A percentile compares a stretch with the other conserved stretches of the same genome.
Evolutionary conservation across 2,113 vertebrate species (phyloP).

Genomic region (Tapirus terrestris): DNA sequence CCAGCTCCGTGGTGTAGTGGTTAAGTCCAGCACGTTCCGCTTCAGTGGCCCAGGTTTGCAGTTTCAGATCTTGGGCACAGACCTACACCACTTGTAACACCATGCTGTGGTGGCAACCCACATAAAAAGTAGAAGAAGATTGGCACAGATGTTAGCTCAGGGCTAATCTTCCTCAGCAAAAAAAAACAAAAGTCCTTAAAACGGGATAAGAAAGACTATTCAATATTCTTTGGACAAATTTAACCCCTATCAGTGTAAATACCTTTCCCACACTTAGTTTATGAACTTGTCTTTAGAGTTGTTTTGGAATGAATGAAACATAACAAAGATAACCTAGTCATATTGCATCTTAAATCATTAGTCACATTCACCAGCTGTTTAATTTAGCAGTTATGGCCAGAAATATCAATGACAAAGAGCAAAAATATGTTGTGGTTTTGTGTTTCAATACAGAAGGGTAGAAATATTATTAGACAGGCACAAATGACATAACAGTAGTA

Average conservation of each 20-base stretch:
- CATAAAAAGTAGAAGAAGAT: too few species aligned
- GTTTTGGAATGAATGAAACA: conserved; percentile 35
- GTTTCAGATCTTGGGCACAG: too few species aligned
- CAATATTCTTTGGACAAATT: neutral
- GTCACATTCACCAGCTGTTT: neutral
- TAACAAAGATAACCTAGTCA: neutral
- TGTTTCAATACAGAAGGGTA: neutral
- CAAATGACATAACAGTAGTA: neutral
- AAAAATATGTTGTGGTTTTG: neutral
- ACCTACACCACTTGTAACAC: too few species aligned
- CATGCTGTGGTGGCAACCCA: too few species aligned
- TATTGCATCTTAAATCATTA: neutral
- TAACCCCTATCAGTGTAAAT: neutral
- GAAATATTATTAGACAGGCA: neutral
- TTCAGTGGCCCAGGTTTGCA: too few species aligned
- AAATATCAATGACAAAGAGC: neutral
- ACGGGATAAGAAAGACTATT: neutral
- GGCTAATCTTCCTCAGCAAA: too few species aligned
- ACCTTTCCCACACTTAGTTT: neutral
- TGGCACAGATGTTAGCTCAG: too few species aligned
- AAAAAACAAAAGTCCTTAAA: too few species aligned
- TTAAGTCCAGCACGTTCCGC: too few species aligned
- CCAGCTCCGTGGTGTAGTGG: too few species aligned
- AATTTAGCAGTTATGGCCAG: neutral
- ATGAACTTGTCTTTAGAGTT: neutral